A percentile compares a stretch with the other conserved stretches of the same genome.
phyloP scores from a whole-genome alignment of 2,797 vertebrate genomes.

The Salmo trutta region DNA sequence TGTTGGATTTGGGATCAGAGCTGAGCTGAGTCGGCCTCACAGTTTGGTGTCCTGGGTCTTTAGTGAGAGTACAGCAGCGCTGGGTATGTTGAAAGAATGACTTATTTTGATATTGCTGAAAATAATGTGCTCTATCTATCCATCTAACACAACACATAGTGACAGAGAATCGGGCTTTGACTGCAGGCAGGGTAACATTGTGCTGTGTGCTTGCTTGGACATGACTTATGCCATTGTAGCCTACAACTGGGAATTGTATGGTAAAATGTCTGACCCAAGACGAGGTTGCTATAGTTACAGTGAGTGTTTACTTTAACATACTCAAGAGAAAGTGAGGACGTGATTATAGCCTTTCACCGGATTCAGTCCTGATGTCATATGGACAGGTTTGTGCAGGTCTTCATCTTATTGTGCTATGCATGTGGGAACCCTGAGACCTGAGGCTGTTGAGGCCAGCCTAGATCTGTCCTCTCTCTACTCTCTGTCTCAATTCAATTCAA shows the following conservation, averaged over 20 bases:
- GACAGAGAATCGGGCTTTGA: background rate
- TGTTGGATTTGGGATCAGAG: slow-evolving; percentile 45
- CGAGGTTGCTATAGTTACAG: background rate
- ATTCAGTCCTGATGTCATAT: background rate
- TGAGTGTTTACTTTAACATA: background rate
- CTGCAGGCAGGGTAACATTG: background rate
- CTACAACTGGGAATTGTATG: background rate
- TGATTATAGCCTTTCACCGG: background rate
- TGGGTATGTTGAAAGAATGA: slow-evolving; percentile 25
- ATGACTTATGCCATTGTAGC: background rate
- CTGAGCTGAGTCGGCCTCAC: slow-evolving; percentile 39
- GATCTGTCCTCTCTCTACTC: background rate
- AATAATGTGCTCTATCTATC: background rate
- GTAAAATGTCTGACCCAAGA: background rate
- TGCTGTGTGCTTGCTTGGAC: slow-evolving; percentile 3
- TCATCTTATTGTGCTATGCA: background rate
- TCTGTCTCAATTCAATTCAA: too few species aligned
- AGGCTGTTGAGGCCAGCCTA: background rate
- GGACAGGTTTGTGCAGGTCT: background rate
- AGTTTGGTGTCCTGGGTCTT: slow-evolving; percentile 17
- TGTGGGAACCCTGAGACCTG: background rate
- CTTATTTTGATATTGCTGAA: slow-evolving; percentile 4
- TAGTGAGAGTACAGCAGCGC: background rate
- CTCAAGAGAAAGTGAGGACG: background rate
- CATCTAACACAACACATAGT: background rate